phyloP scores from a whole-genome alignment of 2,113 vertebrate genomes.

The Thryonomys swinderianus region DNA sequence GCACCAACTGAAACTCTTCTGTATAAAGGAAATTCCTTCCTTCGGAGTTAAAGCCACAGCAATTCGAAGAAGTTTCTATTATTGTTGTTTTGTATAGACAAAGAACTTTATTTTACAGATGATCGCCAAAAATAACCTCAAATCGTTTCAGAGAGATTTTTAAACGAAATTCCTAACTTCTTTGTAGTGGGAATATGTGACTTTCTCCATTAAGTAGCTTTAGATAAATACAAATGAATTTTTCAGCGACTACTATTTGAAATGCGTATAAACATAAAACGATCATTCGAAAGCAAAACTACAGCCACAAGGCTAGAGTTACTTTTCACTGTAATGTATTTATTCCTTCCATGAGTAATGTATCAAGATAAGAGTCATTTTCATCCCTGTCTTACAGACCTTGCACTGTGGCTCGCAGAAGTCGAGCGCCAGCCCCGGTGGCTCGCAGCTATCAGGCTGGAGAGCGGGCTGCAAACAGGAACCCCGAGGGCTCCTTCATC shows the following conservation, averaged over 20 bases:
- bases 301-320: too few relatives aligned
- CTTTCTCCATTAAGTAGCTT: not conserved
- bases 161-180: not conserved
- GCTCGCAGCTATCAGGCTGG: not conserved
- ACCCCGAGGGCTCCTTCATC: not conserved
- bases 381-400: not conserved
- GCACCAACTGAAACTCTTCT: not conserved
- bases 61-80: not conserved
- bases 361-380: not conserved
- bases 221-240: too few relatives aligned
- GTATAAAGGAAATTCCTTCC: not conserved
- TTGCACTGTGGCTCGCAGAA: not conserved
- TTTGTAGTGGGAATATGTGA: not conserved
- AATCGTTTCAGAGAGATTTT: not conserved
- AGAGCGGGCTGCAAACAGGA: not conserved
- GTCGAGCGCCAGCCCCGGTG: not conserved
- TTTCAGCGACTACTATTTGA: too few relatives aligned
- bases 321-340: not conserved
- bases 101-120: not conserved
- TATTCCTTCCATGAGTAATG: not conserved
- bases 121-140: not conserved
- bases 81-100: not conserved
- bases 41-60: not conserved
- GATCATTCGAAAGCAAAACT: too few relatives aligned
- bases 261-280: too few relatives aligned